A percentile compares a stretch with the other conserved stretches of the same genome.
Evolutionary conservation across 1,140 invertebrate genomes (phyloP).

Genomic region (Cyphomyrmex costatus): DNA sequence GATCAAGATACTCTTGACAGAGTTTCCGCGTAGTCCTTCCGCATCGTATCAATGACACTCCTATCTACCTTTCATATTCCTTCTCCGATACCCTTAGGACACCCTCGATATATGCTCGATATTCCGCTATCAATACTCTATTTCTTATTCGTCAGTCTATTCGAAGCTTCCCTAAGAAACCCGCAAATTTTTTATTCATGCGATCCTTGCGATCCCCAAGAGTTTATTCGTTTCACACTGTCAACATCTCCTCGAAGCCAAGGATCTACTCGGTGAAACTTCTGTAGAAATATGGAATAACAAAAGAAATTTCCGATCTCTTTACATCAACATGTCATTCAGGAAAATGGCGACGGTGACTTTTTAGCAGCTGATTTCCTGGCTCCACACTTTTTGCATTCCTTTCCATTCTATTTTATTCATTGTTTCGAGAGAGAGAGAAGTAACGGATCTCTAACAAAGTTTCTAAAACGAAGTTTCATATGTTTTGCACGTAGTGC

Average conservation of each 20-base stretch:
- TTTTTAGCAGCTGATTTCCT: conserved; percentile 38
- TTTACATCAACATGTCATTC: not conserved
- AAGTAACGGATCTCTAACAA: not conserved
- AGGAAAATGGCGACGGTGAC: not conserved
- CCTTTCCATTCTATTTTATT: conserved; percentile 34
- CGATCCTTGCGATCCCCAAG: not conserved
- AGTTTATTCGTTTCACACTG: conserved; percentile 30
- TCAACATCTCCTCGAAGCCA: not conserved
- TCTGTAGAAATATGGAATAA: conserved; percentile 14
- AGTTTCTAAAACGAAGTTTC: conserved; percentile 16
- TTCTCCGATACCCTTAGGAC: conserved; percentile 25
- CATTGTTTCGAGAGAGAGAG: not conserved
- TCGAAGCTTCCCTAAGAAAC: not conserved
- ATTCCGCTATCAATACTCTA: conserved; percentile 31
- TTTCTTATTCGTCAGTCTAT: conserved; percentile 30
- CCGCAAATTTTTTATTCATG: conserved; percentile 47
- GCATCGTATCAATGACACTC: conserved; percentile 28
- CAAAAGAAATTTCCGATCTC: not conserved
- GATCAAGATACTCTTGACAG: conserved; percentile 50
- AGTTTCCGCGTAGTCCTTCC: conserved; percentile 9
- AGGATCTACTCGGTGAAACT: not conserved
- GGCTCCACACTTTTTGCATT: not conserved
- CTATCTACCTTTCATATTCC: not conserved
- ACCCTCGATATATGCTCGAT: conserved; percentile 37
- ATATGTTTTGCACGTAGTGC: conserved; percentile 6